Conservation (phyloP, 2,888 invertebrate species). For the Anorthoa munda region DNA sequence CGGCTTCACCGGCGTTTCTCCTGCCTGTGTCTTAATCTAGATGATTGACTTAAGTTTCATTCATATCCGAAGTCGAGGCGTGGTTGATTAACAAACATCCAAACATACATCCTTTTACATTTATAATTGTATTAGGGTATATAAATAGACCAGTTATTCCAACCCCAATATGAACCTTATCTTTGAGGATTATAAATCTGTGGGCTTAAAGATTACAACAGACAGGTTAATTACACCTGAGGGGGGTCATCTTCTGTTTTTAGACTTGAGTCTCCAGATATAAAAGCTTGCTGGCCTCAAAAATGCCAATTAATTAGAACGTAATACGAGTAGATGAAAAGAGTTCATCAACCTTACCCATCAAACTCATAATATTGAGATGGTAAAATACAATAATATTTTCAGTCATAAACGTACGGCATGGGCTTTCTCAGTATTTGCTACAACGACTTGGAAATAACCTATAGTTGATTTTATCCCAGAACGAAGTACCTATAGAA, state of each 20-base stretch:
- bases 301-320: slow-evolving; percentile 4
- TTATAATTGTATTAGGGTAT: too few relatives aligned
- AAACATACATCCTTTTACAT: too few relatives aligned
- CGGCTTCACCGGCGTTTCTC: too few relatives aligned
- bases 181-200: background rate
- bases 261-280: background rate
- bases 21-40: too few relatives aligned
- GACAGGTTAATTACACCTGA: background rate
- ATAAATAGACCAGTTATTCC: background rate
- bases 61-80: too few relatives aligned
- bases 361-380: background rate
- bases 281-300: background rate
- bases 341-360: background rate
- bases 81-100: too few relatives aligned
- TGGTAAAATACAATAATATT: background rate
- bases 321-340: slow-evolving; percentile 1
- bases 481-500: background rate
- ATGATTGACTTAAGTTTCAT: too few relatives aligned
- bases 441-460: background rate
- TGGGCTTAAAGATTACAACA: too few relatives aligned
- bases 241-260: background rate
- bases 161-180: background rate
- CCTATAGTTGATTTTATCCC: too few relatives aligned
- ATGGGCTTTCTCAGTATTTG: background rate
- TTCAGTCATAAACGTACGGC: too few relatives aligned